Evolutionary conservation across 2,888 invertebrate genomes (phyloP).

Genomic region (Mycogona germanica): DNA sequence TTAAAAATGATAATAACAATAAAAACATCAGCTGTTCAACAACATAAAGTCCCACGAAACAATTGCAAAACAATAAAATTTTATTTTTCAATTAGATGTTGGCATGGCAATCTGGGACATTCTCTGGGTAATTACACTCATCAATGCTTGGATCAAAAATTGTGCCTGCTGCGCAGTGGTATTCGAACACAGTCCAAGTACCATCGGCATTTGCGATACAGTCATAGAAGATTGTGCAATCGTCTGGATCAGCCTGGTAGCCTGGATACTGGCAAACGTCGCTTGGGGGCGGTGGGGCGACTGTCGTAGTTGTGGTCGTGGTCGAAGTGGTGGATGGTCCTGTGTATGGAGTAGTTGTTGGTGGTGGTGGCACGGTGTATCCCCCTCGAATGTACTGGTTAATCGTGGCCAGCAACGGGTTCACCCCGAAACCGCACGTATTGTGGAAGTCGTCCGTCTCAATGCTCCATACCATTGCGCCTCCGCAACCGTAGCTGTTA

Average conservation of each 20-base stretch:
- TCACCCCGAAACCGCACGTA: neutral
- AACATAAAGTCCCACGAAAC: too few relatives aligned
- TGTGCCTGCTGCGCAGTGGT: slow-evolving; percentile 22
- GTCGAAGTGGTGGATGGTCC: neutral
- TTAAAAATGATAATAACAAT: too few relatives aligned
- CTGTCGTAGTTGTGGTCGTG: neutral
- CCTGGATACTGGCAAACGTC: slow-evolving; percentile 17
- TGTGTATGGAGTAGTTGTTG: neutral
- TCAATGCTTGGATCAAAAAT: slow-evolving; percentile 21
- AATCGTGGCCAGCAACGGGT: neutral
- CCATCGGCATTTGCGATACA: slow-evolving; percentile 19
- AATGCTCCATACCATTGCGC: slow-evolving; percentile 12
- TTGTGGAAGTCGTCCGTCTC: slow-evolving; percentile 13
- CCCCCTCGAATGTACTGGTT: slow-evolving; percentile 10
- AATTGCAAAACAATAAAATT: neutral
- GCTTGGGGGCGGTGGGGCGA: slow-evolving; percentile 7
- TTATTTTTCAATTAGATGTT: slow-evolving; percentile 5
- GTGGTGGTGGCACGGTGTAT: neutral
- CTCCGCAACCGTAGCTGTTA: too few relatives aligned
- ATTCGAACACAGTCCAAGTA: slow-evolving; percentile 21
- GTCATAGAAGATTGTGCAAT: slow-evolving; percentile 24
- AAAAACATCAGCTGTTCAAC: too few relatives aligned
- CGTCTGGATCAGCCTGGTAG: slow-evolving; percentile 18
- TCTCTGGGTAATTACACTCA: slow-evolving; percentile 21
- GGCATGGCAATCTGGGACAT: slow-evolving; percentile 21